Percentiles rank a stretch among this genome's conserved stretches.
Conservation (phyloP, 2,797 vertebrate species). For the Helarctos malayanus region DNA sequence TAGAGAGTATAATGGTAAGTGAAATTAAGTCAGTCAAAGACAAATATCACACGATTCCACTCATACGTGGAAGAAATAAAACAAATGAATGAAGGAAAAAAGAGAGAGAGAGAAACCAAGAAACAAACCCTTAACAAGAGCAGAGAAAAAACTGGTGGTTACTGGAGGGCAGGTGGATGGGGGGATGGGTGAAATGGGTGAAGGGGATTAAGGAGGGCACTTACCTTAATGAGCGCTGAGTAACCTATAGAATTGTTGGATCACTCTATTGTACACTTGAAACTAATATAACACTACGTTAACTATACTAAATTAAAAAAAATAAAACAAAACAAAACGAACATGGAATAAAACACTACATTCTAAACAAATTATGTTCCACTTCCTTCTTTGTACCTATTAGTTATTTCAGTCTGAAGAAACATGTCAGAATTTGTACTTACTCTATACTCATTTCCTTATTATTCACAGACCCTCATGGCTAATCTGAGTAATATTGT, state of each 20-base stretch:
- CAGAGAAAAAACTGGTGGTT: not conserved
- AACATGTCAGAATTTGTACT: not conserved
- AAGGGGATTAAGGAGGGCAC: not conserved
- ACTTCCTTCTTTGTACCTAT: not conserved
- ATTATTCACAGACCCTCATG: not conserved
- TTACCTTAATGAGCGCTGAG: not conserved
- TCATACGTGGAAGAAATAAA: not conserved
- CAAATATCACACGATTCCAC: not conserved
- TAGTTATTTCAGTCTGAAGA: not conserved
- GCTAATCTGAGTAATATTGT: not conserved
- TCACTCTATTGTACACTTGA: not conserved
- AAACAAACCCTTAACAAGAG: not conserved
- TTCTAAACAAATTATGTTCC: not conserved
- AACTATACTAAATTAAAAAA: not conserved
- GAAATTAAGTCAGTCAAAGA: not conserved
- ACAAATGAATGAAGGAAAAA: not conserved
- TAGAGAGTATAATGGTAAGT: not conserved
- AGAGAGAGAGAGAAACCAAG: not conserved
- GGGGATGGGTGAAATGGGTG: not conserved
- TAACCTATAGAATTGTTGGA: not conserved
- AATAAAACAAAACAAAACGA: not conserved
- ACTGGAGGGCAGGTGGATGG: not conserved
- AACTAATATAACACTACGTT: not conserved
- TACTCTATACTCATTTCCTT: not conserved
- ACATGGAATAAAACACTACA: not conserved